A percentile compares a stretch with the other conserved stretches of the same genome.
Evolutionary conservation across 2,888 invertebrate genomes (phyloP).

Genomic region (Nomada fucata): DNA sequence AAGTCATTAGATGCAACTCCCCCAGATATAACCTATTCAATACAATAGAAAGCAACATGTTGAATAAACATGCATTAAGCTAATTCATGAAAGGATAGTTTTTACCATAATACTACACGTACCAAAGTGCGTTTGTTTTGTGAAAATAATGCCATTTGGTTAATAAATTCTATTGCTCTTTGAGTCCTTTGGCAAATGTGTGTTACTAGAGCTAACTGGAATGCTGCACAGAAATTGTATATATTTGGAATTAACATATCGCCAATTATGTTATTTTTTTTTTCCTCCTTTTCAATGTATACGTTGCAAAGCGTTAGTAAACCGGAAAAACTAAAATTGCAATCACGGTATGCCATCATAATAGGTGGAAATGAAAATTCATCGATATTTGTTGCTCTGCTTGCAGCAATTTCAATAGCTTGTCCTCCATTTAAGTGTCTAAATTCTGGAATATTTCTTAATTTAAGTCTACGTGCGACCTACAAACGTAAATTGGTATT

Average conservation of each 20-base stretch:
- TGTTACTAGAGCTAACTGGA: constrained; percentile 90
- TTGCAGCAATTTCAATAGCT: constrained; percentile 93
- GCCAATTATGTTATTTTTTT: constrained; percentile 86
- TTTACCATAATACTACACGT: constrained; percentile 55
- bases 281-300: constrained; percentile 87
- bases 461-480: constrained; percentile 92
- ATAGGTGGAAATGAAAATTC: constrained; percentile 89
- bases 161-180: constrained; percentile 91
- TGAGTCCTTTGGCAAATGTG: constrained; percentile 94
- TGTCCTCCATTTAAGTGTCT: constrained; percentile 91
- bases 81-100: neutral
- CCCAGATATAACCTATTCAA: constrained; percentile 92
- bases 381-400: constrained; percentile 87
- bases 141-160: constrained; percentile 87
- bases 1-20: constrained; percentile 98
- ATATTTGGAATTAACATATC: constrained; percentile 91
- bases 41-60: constrained; percentile 39
- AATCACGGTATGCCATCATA: constrained; percentile 88
- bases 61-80: neutral
- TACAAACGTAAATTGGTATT: constrained; percentile 77
- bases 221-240: constrained; percentile 93
- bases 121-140: constrained; percentile 87
- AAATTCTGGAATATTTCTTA: constrained; percentile 91
- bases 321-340: constrained; percentile 97
- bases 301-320: constrained; percentile 87